Evolutionary conservation across 1,140 invertebrate genomes (phyloP).

Genomic region (Eriosoma lanigerum): DNA sequence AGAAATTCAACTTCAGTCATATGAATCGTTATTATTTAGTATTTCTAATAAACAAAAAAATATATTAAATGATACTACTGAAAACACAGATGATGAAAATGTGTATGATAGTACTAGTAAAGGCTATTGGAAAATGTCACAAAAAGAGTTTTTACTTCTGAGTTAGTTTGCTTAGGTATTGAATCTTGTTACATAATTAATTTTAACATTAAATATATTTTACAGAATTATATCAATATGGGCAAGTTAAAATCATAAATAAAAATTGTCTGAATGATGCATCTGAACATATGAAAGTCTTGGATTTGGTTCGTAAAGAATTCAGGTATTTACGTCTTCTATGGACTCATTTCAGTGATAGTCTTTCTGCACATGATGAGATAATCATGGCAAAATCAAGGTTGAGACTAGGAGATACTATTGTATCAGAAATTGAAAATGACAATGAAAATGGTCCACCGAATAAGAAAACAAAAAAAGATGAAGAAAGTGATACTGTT

Average conservation of each 20-base stretch:
- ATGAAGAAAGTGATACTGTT: constrained; percentile 15
- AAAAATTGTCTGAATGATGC: constrained; percentile 58
- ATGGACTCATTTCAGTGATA: constrained; percentile 66
- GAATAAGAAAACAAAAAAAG: constrained; percentile 34
- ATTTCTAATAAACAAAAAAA: constrained; percentile 57
- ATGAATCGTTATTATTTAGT: constrained; percentile 63
- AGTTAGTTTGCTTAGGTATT: constrained; percentile 1
- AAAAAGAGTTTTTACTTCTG: constrained; percentile 63
- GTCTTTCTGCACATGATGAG: constrained; percentile 70
- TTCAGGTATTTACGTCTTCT: constrained; percentile 66
- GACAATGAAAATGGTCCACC: constrained; percentile 45
- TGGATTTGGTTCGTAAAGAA: constrained; percentile 69
- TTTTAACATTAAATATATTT: background rate
- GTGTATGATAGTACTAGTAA: constrained; percentile 55
- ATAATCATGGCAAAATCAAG: constrained; percentile 73
- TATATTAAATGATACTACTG: constrained; percentile 57
- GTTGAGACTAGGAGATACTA: constrained; percentile 62
- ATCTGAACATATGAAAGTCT: constrained; percentile 62
- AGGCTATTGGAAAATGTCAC: constrained; percentile 61
- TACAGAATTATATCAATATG: constrained; percentile 52
- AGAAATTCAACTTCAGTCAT: constrained; percentile 62
- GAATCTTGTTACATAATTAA: background rate
- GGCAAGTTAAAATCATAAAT: constrained; percentile 45
- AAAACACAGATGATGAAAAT: constrained; percentile 34
- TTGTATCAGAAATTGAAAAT: constrained; percentile 56